A percentile compares a stretch with the other conserved stretches of the same genome.
Evolutionary conservation across 2,113 vertebrate genomes (phyloP).

Genomic region (Proteles cristata): DNA sequence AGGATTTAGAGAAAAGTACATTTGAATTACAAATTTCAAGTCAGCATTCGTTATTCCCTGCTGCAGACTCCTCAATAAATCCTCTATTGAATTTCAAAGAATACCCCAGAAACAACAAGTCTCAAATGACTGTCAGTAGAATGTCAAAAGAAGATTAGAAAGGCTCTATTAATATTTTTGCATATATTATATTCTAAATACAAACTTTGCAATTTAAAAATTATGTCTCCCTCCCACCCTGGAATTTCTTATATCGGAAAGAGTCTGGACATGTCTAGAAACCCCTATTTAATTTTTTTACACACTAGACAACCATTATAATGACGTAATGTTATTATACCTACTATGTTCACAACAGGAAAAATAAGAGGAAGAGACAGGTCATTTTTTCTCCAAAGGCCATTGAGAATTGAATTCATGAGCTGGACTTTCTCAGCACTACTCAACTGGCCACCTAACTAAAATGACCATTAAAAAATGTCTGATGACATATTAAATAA

Average conservation of each 20-base stretch:
- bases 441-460: not conserved
- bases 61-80: slow-evolving; percentile 64
- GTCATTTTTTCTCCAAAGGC: not conserved
- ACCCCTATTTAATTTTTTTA: not conserved
- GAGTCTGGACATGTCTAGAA: not conserved
- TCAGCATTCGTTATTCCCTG: slow-evolving; percentile 62
- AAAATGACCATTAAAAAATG: slow-evolving; percentile 38
- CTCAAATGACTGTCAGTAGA: slow-evolving; percentile 62
- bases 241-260: slow-evolving; percentile 53
- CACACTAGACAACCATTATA: not conserved
- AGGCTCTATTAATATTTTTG: slow-evolving; percentile 71
- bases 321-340: not conserved
- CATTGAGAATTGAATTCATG: not conserved
- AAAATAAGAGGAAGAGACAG: not conserved
- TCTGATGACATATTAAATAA: not conserved
- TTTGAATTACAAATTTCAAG: slow-evolving; percentile 74
- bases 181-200: slow-evolving; percentile 48
- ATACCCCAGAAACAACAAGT: slow-evolving; percentile 61
- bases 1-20: slow-evolving; percentile 63
- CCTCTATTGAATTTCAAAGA: slow-evolving; percentile 71
- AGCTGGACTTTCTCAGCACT: slow-evolving; percentile 22
- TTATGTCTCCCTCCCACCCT: not conserved
- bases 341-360: not conserved
- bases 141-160: slow-evolving; percentile 65
- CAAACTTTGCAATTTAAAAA: slow-evolving; percentile 53